These are phyloP conservation scores for Apotomis capreana DNA, from an alignment of 2,888 invertebrate genomes.

Conservation along the genomic window DNA sequence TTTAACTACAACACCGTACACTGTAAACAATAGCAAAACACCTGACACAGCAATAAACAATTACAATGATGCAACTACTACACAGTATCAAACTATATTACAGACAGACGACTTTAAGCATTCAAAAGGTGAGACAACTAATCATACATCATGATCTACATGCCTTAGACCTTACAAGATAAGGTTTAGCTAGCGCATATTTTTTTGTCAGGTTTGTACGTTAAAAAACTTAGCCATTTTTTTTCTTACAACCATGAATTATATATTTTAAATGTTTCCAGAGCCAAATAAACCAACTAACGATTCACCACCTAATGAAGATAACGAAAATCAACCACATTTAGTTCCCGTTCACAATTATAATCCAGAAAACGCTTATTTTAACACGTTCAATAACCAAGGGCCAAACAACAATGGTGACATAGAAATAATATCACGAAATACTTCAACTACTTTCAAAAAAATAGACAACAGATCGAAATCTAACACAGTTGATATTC, in stretches of 20 bases:
- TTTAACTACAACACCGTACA: neutral
- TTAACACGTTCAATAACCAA: conserved; percentile 58
- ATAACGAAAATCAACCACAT: conserved; percentile 48
- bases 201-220: too few species aligned
- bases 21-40: neutral
- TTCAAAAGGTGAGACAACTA: too few species aligned
- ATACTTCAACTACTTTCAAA: neutral
- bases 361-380: conserved; percentile 58
- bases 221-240: too few species aligned
- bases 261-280: neutral
- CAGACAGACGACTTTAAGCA: too few species aligned
- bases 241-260: neutral
- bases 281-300: neutral
- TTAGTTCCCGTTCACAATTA: conserved; percentile 59
- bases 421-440: neutral
- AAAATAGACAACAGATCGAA: neutral
- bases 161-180: too few species aligned
- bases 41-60: too few species aligned
- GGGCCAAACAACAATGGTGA: conserved; percentile 54
- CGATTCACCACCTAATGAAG: neutral
- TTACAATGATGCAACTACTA: too few species aligned
- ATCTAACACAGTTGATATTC: neutral
- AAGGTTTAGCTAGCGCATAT: too few species aligned
- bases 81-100: too few species aligned
- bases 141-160: too few species aligned